Base-by-base conservation (phyloP, 2,113 vertebrate genomes). In the Illadopsis cleaveri region DNA sequence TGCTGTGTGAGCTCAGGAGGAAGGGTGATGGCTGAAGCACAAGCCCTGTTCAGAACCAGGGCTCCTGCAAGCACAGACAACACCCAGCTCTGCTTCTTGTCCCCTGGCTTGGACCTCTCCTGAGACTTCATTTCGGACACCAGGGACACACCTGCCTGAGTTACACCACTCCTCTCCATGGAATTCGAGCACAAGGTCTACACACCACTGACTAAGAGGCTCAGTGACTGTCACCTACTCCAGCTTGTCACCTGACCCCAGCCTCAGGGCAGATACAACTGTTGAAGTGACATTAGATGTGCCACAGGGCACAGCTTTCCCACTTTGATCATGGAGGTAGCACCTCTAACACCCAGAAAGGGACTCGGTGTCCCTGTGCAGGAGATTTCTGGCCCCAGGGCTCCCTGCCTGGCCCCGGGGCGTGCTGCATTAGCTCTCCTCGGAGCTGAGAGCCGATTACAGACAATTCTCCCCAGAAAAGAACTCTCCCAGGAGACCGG, bases 341-440 rank as follows among this genome's bases (percentile, higher is more conserved):
- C 47, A 35, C 9, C 21, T 18, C 10, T 4, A 58, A 21, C 37
- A 18, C 2, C 13, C 45, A 44, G 24, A 6, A 22, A 16, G 28
- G 3, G 24, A 18, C 57, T 40, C 2, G 0, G 16, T 10, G 33
- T 8, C 10, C 11, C 66, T 4, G 3, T 1, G 6, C 42, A 31
- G 37, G 60, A 56, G 65, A 31, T 48, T 60, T 47, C 37, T 9
- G 45, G 10, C 50, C 58, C 25, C 54, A 9, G 70, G 54, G 60
- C 71, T 60, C 12, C 69, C 23, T 10, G 25, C 78, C 60, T 2
- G 0, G 12, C 54, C 48, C 57, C 6, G 0, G 37, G 9, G 24
- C 0, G 0, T 6, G 72, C 18, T 53, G 31, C 84, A 69, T 56
- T 27, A 86, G 57, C 65, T 57, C 78, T 75, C 3, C 76, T n/a